These are phyloP conservation scores for Zaprionus kolodkinae DNA, from an alignment of 1,140 invertebrate genomes.

Conservation along the genomic window DNA sequence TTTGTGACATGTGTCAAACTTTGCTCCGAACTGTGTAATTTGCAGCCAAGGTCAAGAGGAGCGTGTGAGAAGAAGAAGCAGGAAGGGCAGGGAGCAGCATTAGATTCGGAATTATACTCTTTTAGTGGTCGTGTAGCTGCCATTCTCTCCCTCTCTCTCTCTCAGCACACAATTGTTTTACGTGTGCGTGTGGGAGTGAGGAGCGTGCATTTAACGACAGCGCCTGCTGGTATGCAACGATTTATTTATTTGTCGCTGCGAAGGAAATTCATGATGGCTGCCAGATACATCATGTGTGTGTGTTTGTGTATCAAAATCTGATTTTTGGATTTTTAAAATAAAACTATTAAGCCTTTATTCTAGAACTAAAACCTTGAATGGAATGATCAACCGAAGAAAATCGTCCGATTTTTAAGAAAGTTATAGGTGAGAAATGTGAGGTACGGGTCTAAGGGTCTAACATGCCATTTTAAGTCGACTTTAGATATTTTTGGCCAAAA, in stretches of 20 bases:
- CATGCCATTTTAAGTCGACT: too few relatives aligned
- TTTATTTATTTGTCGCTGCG: slow-evolving; percentile 27
- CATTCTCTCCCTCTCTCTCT: not conserved
- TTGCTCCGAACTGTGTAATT: slow-evolving; percentile 50
- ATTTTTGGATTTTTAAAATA: too few relatives aligned
- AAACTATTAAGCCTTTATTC: too few relatives aligned
- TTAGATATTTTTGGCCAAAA: too few relatives aligned
- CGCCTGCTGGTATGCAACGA: slow-evolving; percentile 51
- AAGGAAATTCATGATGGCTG: not conserved
- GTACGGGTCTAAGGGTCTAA: too few relatives aligned
- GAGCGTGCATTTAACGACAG: slow-evolving; percentile 66
- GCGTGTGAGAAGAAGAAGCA: slow-evolving; percentile 14
- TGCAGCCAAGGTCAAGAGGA: slow-evolving; percentile 41
- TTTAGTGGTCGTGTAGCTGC: slow-evolving; percentile 29
- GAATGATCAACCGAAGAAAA: too few relatives aligned
- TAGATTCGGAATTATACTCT: slow-evolving; percentile 71
- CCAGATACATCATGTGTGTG: slow-evolving; percentile 8
- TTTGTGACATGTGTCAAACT: slow-evolving; percentile 72
- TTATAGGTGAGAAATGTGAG: too few relatives aligned
- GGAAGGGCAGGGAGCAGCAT: slow-evolving; percentile 29
- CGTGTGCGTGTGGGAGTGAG: slow-evolving; percentile 11
- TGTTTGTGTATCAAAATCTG: too few relatives aligned
- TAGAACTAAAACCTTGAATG: too few relatives aligned
- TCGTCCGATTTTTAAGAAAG: too few relatives aligned
- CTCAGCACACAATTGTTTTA: not conserved